These are phyloP conservation scores for Halyomorpha halys DNA, from an alignment of 1,140 invertebrate species.

Conservation along the genomic window DNA sequence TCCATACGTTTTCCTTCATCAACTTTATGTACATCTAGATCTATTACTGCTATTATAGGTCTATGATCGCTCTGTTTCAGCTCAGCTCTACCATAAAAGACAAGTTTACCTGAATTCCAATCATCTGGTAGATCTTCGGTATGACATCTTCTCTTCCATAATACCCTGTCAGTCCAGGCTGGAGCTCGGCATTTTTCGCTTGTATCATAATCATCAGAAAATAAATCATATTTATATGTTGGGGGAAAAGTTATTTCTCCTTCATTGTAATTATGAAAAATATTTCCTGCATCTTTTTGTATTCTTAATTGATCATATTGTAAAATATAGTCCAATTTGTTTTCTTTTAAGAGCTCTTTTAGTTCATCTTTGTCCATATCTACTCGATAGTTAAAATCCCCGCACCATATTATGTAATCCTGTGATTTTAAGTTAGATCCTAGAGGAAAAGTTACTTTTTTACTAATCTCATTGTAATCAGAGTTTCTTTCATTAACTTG, in stretches of 20 bases:
- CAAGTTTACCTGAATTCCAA: slow-evolving; percentile 64
- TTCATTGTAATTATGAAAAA: slow-evolving; percentile 92
- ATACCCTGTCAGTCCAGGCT: slow-evolving; percentile 93
- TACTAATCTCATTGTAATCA: slow-evolving; percentile 89
- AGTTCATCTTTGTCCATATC: slow-evolving; percentile 93
- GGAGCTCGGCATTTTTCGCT: slow-evolving; percentile 95
- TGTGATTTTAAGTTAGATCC: slow-evolving; percentile 76
- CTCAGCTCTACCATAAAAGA: slow-evolving; percentile 86
- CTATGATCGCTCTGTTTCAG: slow-evolving; percentile 97
- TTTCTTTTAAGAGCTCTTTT: slow-evolving; percentile 67
- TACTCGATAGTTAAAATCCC: slow-evolving; percentile 98
- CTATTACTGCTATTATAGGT: slow-evolving; percentile 81
- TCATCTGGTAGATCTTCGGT: slow-evolving; percentile 44
- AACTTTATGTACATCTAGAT: slow-evolving; percentile 73
- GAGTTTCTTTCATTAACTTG: slow-evolving; percentile 75
- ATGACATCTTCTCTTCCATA: slow-evolving; percentile 77
- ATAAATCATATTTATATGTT: slow-evolving; percentile 98
- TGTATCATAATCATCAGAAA: slow-evolving; percentile 98
- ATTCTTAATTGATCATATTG: slow-evolving; percentile 80
- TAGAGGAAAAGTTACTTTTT: slow-evolving; percentile 45
- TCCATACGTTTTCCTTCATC: slow-evolving; percentile 57
- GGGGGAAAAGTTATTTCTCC: slow-evolving; percentile 85
- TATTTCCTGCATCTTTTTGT: slow-evolving; percentile 69
- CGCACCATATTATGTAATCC: slow-evolving; percentile 99
- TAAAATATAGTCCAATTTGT: slow-evolving; percentile 68